A percentile compares a stretch with the other conserved stretches of the same genome.
These are phyloP conservation scores for Xenopus tropicalis DNA, from an alignment of 2,113 vertebrate species.

Conservation along the genomic window DNA sequence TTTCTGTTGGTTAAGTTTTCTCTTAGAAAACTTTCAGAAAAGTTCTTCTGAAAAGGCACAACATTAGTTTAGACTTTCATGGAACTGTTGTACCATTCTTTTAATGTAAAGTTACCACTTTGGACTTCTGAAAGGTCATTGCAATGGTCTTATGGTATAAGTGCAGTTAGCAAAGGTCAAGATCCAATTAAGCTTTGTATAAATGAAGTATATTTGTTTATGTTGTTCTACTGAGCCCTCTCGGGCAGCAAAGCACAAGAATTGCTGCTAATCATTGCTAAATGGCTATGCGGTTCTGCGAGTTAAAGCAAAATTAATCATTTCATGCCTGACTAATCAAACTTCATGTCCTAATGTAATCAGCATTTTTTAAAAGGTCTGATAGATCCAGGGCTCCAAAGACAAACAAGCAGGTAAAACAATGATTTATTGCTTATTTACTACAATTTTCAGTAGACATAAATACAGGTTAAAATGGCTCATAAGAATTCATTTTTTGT, in stretches of 20 bases:
- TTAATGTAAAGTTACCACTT: neutral
- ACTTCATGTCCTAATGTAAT: constrained; percentile 37
- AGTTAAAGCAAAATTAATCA: constrained; percentile 48
- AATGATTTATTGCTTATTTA: constrained; percentile 41
- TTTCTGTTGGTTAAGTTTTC: no score
- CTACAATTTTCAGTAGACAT: constrained; percentile 12
- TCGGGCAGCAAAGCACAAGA: neutral
- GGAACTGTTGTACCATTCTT: neutral
- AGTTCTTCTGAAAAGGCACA: no score
- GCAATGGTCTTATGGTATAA: neutral
- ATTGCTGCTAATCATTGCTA: constrained; percentile 37
- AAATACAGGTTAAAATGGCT: neutral
- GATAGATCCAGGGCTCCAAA: constrained; percentile 33
- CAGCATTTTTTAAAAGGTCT: constrained; percentile 32
- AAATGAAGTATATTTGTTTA: neutral
- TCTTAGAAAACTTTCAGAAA: no score
- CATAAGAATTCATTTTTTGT: no score
- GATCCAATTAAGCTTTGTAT: neutral
- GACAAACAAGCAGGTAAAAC: constrained; percentile 38
- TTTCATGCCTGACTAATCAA: constrained; percentile 49
- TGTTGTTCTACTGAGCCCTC: neutral
- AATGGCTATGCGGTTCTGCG: constrained; percentile 26
- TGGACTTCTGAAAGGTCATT: no score
- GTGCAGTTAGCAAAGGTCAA: neutral
- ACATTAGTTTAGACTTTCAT: no score